Evolutionary conservation across 2,888 invertebrate genomes (phyloP).

Genomic region (Nephrotoma appendiculata): DNA sequence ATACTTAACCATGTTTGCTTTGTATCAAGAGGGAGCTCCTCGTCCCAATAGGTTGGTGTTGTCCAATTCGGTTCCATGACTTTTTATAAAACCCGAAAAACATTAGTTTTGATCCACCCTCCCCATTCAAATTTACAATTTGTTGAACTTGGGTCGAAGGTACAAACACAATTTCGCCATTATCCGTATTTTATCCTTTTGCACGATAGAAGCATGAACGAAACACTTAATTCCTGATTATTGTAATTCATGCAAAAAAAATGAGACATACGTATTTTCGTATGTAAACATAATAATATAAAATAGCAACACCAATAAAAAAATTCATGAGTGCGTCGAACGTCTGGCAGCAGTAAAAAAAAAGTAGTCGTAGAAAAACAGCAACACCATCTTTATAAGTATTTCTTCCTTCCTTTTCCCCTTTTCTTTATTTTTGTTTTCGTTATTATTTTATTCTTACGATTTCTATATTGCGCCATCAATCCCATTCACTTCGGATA

Average conservation of each 20-base stretch:
- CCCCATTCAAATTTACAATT: no score
- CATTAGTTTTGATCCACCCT: no score
- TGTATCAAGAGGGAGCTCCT: no score
- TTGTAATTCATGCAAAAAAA: background rate
- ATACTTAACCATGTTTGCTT: no score
- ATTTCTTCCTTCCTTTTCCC: background rate
- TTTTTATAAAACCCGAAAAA: no score
- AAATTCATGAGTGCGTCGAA: background rate
- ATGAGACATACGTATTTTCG: background rate
- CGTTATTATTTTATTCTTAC: background rate
- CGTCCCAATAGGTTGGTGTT: no score
- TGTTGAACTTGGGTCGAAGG: no score
- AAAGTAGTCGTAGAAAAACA: background rate
- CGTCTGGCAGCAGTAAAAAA: background rate
- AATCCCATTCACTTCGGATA: background rate
- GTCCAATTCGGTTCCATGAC: no score
- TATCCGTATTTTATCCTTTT: background rate
- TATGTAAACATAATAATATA: background rate
- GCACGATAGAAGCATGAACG: background rate
- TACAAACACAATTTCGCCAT: background rate
- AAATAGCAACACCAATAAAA: background rate
- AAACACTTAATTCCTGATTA: background rate
- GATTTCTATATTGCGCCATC: background rate
- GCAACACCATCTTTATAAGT: background rate
- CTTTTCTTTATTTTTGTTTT: background rate